Base-by-base conservation (phyloP, 2,113 vertebrate species). In the Aegotheles bennettii region DNA sequence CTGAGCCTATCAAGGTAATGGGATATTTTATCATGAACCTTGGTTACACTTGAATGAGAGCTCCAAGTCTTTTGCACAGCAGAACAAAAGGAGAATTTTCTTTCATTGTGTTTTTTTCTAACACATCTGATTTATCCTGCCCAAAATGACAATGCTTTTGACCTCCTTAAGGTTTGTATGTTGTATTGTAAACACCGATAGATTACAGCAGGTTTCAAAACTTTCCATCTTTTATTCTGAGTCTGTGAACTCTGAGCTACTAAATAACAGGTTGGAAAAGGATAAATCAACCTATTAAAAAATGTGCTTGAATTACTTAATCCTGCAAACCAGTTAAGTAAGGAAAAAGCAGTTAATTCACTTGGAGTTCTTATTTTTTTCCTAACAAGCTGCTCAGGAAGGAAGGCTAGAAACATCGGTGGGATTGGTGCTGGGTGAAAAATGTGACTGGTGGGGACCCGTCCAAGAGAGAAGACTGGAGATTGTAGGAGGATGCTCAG, bases 1-100 rank as follows among this genome's bases (percentile, higher is more conserved):
- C 19, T 43, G 54, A 11, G 19, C 25, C n/a, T 76, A 0, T 83
- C 28, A 65, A 31, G 0, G 0, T 57, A 73, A 36, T 0, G 2
- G 42, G 7, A 5, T 90, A 36, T 84, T 88, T 93, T 80, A 20
- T n/a, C 21, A 14, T 28, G 9, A 71, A 20, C 50, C 15, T 93
- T 0, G 0, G 48, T 10, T 85, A 42, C 3, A 7, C 20, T 83
- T 67, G 43, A 89, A n/a, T 47, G 18, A 51, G 14, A 85, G 18
- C 28, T 24, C 3, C 11, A n/a, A 48, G 24, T 68, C 26, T 64
- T 84, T 28, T 69, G 26, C 23, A 7, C 3, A 33, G 33, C 38
- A 79, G 29, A 94, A 8, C 9, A 45, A 45, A 77, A 76, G 42
- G 40, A 89, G 28, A 40, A 19, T 57, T 89, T 91, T 57, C 35